Percentiles rank a stretch among this genome's conserved stretches.
phyloP scores from a whole-genome alignment of 2,113 vertebrate species.

The Procapra przewalskii region DNA sequence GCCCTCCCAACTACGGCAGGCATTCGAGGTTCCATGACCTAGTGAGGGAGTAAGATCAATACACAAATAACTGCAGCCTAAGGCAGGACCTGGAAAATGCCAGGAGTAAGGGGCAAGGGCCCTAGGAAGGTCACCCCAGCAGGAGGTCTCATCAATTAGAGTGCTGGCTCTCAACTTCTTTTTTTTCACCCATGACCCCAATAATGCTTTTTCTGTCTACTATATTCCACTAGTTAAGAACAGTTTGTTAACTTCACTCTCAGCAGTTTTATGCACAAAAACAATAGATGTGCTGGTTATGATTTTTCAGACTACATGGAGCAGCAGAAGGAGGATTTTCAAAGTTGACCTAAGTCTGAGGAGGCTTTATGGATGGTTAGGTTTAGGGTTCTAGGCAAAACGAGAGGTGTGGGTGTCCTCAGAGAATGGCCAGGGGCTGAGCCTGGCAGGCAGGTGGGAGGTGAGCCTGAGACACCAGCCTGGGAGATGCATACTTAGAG shows the following conservation, averaged over 20 bases:
- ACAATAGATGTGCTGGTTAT: background rate
- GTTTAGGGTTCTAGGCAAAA: too few species aligned
- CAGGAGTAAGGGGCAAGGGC: background rate
- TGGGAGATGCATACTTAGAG: background rate
- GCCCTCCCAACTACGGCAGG: background rate
- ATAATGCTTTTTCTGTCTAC: background rate
- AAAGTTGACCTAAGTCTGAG: background rate
- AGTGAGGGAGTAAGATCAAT: background rate
- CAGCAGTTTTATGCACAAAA: background rate
- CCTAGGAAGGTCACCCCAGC: background rate
- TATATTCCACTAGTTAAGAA: background rate
- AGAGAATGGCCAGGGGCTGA: background rate
- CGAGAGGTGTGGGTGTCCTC: too few species aligned
- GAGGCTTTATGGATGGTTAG: background rate
- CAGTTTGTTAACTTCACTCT: background rate
- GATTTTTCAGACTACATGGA: background rate
- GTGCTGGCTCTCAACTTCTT: background rate
- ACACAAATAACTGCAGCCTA: background rate
- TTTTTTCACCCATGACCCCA: background rate
- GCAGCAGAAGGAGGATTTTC: background rate
- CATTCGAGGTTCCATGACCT: background rate
- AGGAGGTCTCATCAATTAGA: constrained; percentile 24
- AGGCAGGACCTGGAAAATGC: background rate
- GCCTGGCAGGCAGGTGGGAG: background rate
- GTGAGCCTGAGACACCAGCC: background rate